Evolutionary conservation across 2,797 vertebrate genomes (phyloP).

Genomic region (Sylvia borin): DNA sequence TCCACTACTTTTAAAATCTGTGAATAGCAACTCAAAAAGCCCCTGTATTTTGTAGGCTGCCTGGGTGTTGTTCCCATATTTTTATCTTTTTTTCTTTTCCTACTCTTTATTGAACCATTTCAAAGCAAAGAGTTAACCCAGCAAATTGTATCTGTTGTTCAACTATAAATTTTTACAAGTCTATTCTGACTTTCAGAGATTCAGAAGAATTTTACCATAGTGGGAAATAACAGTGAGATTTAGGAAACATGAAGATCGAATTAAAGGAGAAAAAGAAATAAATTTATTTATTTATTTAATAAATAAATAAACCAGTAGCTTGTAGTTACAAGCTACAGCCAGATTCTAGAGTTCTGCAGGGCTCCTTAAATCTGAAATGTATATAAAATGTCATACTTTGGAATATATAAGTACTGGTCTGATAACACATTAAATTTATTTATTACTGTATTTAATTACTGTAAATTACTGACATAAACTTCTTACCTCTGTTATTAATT

Average conservation of each 20-base stretch:
- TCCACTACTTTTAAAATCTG: neutral
- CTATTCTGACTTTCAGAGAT: neutral
- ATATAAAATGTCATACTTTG: neutral
- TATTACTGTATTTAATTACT: neutral
- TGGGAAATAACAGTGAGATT: neutral
- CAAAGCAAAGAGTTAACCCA: neutral
- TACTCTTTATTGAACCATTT: neutral
- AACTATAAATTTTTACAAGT: neutral
- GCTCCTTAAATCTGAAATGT: neutral
- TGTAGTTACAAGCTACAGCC: neutral
- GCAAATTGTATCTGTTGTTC: neutral
- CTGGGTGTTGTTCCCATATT: neutral
- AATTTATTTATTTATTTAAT: too few species aligned
- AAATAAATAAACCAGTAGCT: neutral
- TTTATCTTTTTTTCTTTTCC: neutral
- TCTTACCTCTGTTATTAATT: constrained; percentile 88
- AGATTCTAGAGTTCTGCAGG: neutral
- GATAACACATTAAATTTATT: neutral
- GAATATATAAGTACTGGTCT: neutral
- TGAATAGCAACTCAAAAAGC: neutral
- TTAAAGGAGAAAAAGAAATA: neutral
- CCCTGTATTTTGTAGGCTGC: neutral
- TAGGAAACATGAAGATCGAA: neutral
- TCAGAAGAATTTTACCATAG: neutral
- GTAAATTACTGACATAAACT: neutral